Base-by-base conservation (phyloP, 2,888 invertebrate species). In the Eudemis profundana region DNA sequence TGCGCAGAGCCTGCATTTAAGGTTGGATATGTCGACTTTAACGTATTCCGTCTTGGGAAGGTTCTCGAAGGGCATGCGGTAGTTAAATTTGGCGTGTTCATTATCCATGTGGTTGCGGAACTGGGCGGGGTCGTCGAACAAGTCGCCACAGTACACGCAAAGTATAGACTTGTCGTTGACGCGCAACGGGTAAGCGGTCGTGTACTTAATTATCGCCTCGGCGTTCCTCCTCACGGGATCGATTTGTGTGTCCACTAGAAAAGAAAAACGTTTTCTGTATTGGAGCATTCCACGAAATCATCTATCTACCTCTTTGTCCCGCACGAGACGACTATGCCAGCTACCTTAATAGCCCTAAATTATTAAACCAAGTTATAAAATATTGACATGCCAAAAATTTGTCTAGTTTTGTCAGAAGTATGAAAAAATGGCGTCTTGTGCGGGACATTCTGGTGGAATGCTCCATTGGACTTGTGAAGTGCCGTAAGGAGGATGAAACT, bases 151-250 rank as follows among this genome's bases (percentile, higher is more conserved):
- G 65, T 61, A 72, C 5, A 65, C 61, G 61, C 77, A 77, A 47
- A 73, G 61, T n/a, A 74, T 61, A 4, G 71, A 66, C 56, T 69
- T 71, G 38, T 64, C 57, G 50, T 69, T 69, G 44, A 71, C 72
- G 17, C 72, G 71, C 62, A 78, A 74, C 4, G 76, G 78, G 63
- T 69, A 74, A 7, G 72, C 75, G 12, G 72, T 76, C 19, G 75
- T 71, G 64, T 74, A 66, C 50, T 71, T 72, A 61, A 76, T 59
- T 33, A 76, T 68, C 19, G 72, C 47, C 68, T 72, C 70, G 29
- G 78, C 75, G 67, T 78, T 79, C 67, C 70, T 70, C 67, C 74
- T 71, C 66, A 67, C 74, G 53, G 73, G 69, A 68, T 73, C 74
- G 66, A 56, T 60, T 62, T 57, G 50, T 33, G 53, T 23, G 42